Evolutionary conservation across 23 tunicate genomes (phyloP), one percentile per base, ranked within the genome.

Genomic region (Phallusia fumigata): DNA sequence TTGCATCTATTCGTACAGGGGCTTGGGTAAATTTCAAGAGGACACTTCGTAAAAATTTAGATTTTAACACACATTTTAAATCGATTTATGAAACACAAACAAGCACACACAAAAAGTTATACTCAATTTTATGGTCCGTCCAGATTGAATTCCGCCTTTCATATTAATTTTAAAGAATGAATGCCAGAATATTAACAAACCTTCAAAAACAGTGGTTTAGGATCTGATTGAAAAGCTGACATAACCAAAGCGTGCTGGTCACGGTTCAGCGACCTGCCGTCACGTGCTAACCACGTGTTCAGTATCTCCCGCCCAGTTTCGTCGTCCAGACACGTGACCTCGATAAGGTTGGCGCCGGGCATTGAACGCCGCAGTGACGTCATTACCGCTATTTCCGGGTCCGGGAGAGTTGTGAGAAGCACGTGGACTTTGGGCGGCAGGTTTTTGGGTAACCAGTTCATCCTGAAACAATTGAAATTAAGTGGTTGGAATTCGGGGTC

Each of bases 361-460:
- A 93, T 22, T 10, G 79, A 47, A 18, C 79, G 81, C 0, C 69
- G 52, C 77, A 93, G 65, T 33, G 49, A 21, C 36, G 80, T 44
- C 33, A 88, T 51, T 18, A 86, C 78, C 19, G 69, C 89, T 33
- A 87, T 35, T n/a, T 81, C 78, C 34, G 84, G 69, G 34, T 84
- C 87, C 0, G 97, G 93, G 12, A 93, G 75, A 32, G 97, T 87
- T 5, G 97, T 88, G 12, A 93, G 80, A 5, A 93, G 65, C 31
- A 93, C 85, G 34, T 52, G 73, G 21, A 93, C 93, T 35, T 83
- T 53, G 40, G 80, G 64, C n/a, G 89, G 89, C 33, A 88, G 80
- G 0, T 32, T 65, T 52, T 88, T 93, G 24, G 97, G 93, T 69
- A 93, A 45, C 97, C 97, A 93, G 49, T 88, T 88, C 80, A 93